Conservation (phyloP, 2,797 vertebrate species). For the Fundulus diaphanus region DNA sequence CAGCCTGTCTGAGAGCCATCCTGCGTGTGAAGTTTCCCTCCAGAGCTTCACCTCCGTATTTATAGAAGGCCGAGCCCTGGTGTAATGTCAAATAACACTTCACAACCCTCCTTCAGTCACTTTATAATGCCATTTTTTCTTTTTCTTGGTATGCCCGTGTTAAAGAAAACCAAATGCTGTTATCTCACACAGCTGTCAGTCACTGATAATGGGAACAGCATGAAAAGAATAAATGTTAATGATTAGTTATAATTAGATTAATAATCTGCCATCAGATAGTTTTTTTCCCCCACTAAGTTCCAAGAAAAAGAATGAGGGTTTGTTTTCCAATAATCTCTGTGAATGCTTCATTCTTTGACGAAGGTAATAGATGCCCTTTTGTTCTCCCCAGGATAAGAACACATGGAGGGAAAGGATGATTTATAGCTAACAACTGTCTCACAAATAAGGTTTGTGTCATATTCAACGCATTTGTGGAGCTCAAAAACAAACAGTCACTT, state of each 20-base stretch:
- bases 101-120: slow-evolving; percentile 3
- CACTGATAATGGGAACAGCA: slow-evolving; percentile 16
- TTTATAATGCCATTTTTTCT: slow-evolving; percentile 14
- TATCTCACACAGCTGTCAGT: slow-evolving; percentile 6
- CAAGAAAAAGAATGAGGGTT: not conserved
- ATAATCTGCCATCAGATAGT: slow-evolving; percentile 19
- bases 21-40: slow-evolving; percentile 10
- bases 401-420: not conserved
- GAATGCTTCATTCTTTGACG: slow-evolving; percentile 17
- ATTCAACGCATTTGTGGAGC: not conserved
- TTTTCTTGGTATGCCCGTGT: slow-evolving; percentile 1
- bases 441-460: not conserved
- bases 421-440: not conserved
- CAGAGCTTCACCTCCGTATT: slow-evolving; percentile 22
- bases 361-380: not conserved
- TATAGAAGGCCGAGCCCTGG: slow-evolving; percentile 46
- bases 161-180: slow-evolving; percentile 22
- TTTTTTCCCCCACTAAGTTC: slow-evolving; percentile 5
- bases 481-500: not conserved
- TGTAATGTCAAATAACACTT: slow-evolving; percentile 8
- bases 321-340: slow-evolving; percentile 2
- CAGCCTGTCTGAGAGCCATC: slow-evolving; percentile 47
- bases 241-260: slow-evolving; percentile 35
- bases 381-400: not conserved
- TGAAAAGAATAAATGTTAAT: slow-evolving; percentile 25